Conservation (phyloP, 2,888 invertebrate species). For the Cephus runcator region DNA sequence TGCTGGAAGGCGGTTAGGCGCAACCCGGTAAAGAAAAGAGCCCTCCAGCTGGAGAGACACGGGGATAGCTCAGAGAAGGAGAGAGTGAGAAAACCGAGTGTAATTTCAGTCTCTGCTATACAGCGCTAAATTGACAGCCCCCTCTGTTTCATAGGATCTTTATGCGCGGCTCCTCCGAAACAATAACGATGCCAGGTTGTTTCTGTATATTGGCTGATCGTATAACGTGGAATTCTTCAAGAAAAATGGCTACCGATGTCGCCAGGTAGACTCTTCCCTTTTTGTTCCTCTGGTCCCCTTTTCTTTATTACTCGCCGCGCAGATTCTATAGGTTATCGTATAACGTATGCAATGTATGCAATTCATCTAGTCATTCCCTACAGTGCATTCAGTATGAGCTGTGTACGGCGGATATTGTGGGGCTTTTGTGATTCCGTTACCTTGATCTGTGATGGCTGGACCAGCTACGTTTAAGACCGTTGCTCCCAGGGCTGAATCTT, state of each 20-base stretch:
- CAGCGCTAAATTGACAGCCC: conserved; percentile 42
- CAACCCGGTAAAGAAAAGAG: background rate
- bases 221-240: too few species aligned
- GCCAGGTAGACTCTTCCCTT: too few species aligned
- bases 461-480: conserved; percentile 84
- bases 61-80: background rate
- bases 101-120: conserved; percentile 36
- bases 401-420: too few species aligned
- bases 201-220: too few species aligned
- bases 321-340: too few species aligned
- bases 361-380: too few species aligned
- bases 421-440: conserved; percentile 63
- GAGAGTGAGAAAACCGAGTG: conserved; percentile 22
- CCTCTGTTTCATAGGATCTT: conserved; percentile 33
- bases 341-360: too few species aligned
- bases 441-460: conserved; percentile 75
- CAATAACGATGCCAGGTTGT: conserved; percentile 33
- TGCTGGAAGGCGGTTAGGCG: background rate
- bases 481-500: conserved; percentile 80
- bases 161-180: conserved; percentile 38
- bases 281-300: too few species aligned
- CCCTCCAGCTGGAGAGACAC: too few species aligned
- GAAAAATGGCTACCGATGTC: too few species aligned
- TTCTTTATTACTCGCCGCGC: too few species aligned
- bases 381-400: too few species aligned